Base-by-base conservation (phyloP, 2,888 invertebrate genomes). In the Ctena decussata region DNA sequence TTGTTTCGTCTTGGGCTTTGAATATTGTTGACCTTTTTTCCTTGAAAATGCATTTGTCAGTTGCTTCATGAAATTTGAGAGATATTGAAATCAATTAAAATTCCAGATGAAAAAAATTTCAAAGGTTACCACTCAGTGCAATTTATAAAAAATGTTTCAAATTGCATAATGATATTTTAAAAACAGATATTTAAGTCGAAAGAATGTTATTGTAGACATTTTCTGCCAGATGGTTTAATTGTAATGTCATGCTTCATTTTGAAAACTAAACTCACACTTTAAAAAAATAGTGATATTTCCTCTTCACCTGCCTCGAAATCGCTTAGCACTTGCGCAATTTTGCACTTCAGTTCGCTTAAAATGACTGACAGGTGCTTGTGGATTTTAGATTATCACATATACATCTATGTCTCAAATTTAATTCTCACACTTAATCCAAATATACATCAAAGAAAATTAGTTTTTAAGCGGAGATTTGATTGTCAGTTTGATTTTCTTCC, bases 181-280 rank as follows among this genome's bases (percentile, higher is more conserved):
- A 65, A 65, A 65, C 65, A 65, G 65, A 18, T 8, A 57, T 12
- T 41, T 5, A 27, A n/a, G 57, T 27, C 6, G 24, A 57, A 57
- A 57, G 49, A 57, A 57, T 57, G 27, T 57, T 24, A 35, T 65
- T 35, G 8, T 32, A 6, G 65, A 35, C 35, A 32, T n/a, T 2
- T n/a, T 35, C 32, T 65, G 21, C 65, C 65, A 65, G 65, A 65
- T 65, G 65, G 32, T 35, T 5, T 1, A 65, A 6, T 35, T 35
- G 35, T 35, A 35, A 32, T 65, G 65, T 30, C 65, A 65, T 65
- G 65, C 65, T 30, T 65, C 65, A 65, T 65, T 65, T 65, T 65
- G 35, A 65, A 65, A 65, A 65, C 21, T 65, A 65, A 65, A 65
- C 65, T 65, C 11, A 5, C 35, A 35, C 1, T 65, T 65, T 27